These are phyloP conservation scores for Anagyrus pseudococci DNA, from an alignment of 2,888 invertebrate species.

Conservation along the genomic window DNA sequence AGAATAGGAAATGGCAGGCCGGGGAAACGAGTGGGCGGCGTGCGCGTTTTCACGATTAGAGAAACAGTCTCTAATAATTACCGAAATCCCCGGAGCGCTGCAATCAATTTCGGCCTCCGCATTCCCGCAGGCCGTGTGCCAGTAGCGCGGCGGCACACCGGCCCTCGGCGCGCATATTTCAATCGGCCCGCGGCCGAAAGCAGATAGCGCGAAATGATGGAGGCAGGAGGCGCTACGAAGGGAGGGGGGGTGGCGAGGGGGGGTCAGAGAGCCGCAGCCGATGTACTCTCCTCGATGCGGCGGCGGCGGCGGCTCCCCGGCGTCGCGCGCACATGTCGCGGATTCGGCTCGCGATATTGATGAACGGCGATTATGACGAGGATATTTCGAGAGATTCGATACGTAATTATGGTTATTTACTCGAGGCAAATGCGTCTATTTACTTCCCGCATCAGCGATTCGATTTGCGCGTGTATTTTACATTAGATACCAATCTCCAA, in stretches of 20 bases:
- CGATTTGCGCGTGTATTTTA: constrained; percentile 30
- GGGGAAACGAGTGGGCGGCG: background rate
- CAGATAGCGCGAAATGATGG: no score
- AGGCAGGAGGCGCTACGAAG: background rate
- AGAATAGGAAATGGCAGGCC: no score
- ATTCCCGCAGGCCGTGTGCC: no score
- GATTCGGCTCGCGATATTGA: constrained; percentile 26
- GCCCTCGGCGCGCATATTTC: constrained; percentile 23
- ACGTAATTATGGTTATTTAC: constrained; percentile 34
- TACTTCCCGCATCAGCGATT: constrained; percentile 19
- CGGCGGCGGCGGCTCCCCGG: no score
- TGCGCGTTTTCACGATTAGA: constrained; percentile 35
- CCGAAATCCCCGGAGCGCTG: constrained; percentile 27
- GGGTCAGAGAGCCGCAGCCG: background rate
- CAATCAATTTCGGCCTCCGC: constrained; percentile 35
- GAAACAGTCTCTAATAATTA: constrained; percentile 39
- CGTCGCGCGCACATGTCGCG: constrained; percentile 12
- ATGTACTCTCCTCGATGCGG: no score
- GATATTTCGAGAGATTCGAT: constrained; percentile 32
- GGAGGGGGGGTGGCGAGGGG: background rate
- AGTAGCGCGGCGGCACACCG: no score
- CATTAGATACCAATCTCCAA: constrained; percentile 24
- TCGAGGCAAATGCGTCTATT: constrained; percentile 28
- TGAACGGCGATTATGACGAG: constrained; percentile 37
- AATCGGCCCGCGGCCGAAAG: constrained; percentile 13